Evolutionary conservation across 2,113 vertebrate genomes (phyloP).

Genomic region (Platichthys stellatus): DNA sequence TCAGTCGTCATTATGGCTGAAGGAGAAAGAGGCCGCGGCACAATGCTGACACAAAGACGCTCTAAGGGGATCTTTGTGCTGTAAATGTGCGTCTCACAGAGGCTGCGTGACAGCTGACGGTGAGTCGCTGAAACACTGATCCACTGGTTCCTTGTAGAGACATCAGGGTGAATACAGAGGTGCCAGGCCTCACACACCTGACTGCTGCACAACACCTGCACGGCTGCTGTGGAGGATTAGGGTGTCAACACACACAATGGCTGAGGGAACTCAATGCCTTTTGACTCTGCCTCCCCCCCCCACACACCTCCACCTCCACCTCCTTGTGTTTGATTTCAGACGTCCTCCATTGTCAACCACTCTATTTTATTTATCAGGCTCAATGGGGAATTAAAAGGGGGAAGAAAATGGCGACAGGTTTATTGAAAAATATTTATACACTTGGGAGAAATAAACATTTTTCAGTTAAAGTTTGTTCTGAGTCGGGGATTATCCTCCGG

Average conservation of each 20-base stretch:
- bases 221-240: slow-evolving; percentile 75
- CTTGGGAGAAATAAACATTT: slow-evolving; percentile 77
- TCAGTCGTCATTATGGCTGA: slow-evolving; percentile 75
- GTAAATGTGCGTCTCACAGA: slow-evolving; percentile 73
- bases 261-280: slow-evolving; percentile 65
- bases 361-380: slow-evolving; percentile 72
- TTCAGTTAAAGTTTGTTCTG: slow-evolving; percentile 72
- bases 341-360: slow-evolving; percentile 61
- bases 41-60: slow-evolving; percentile 78
- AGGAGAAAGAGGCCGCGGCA: slow-evolving; percentile 69
- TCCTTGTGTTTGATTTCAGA: slow-evolving; percentile 25
- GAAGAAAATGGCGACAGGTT: slow-evolving; percentile 51
- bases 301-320: background rate
- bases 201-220: slow-evolving; percentile 78
- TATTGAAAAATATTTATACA: slow-evolving; percentile 77
- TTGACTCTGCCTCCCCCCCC: slow-evolving; percentile 24
- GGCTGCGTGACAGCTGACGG: slow-evolving; percentile 78
- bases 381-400: slow-evolving; percentile 55
- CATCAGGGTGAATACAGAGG: slow-evolving; percentile 75
- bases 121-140: slow-evolving; percentile 73
- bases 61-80: slow-evolving; percentile 74
- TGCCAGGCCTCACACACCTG: slow-evolving; percentile 71
- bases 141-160: slow-evolving; percentile 79
- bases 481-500: slow-evolving; percentile 42
- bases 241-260: slow-evolving; percentile 78